These are phyloP conservation scores for Botia almorhae DNA, from an alignment of 2,797 vertebrate genomes.

Conservation along the genomic window DNA sequence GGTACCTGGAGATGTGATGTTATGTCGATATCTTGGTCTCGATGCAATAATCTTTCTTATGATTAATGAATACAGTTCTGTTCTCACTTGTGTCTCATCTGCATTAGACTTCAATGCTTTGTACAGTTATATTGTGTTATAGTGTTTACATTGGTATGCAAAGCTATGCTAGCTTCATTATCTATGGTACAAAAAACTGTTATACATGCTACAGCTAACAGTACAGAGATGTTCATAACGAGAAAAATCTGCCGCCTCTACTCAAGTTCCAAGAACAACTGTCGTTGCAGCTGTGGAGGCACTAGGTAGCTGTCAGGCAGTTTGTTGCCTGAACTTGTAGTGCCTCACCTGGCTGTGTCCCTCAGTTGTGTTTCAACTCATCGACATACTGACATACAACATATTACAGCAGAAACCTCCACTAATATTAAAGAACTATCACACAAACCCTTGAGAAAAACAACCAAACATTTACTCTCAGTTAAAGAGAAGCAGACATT, in stretches of 20 bases:
- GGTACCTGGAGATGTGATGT: too few species aligned
- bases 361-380: neutral
- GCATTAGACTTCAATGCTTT: neutral
- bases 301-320: neutral
- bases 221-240: neutral
- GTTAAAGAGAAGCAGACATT: neutral
- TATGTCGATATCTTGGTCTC: too few species aligned
- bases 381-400: neutral
- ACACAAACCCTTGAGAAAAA: neutral
- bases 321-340: neutral
- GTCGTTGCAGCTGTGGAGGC: slow-evolving; percentile 4
- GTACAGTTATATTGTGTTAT: neutral
- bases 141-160: too few species aligned
- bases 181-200: too few species aligned
- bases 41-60: too few species aligned
- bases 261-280: neutral
- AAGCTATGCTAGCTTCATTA: too few species aligned
- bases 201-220: neutral
- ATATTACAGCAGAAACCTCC: neutral
- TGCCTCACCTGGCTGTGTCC: neutral
- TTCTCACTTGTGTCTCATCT: neutral
- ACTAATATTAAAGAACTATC: neutral
- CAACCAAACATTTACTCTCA: neutral
- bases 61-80: neutral
- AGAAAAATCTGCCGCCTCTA: neutral